Conservation (phyloP, 2,888 invertebrate species). For the Protonemura montana region DNA sequence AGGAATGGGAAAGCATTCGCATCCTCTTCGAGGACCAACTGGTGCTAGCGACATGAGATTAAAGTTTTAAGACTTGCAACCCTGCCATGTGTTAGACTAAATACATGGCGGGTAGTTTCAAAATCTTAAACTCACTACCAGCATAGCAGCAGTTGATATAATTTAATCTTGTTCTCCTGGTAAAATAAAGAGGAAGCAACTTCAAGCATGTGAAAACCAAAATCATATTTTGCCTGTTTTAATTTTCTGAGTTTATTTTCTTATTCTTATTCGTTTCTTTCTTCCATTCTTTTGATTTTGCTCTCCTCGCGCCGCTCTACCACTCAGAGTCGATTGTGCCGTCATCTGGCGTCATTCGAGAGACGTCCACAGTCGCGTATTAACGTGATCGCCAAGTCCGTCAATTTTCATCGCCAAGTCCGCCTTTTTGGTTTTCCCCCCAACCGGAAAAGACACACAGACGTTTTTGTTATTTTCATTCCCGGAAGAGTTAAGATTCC, state of each 20-base stretch:
- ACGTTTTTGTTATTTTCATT: slow-evolving; percentile 24
- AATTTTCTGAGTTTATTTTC: neutral
- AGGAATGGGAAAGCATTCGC: too few species aligned
- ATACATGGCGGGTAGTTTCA: too few species aligned
- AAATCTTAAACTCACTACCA: too few species aligned
- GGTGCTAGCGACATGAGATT: too few species aligned
- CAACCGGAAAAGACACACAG: slow-evolving; percentile 10
- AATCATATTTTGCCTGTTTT: neutral
- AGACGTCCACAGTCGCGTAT: slow-evolving; percentile 46
- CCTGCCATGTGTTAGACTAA: too few species aligned
- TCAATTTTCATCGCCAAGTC: neutral
- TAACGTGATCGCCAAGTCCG: slow-evolving; percentile 26
- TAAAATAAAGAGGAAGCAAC: too few species aligned
- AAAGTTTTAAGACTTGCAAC: too few species aligned
- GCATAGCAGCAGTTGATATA: too few species aligned
- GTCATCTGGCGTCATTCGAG: slow-evolving; percentile 48
- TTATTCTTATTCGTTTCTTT: slow-evolving; percentile 47
- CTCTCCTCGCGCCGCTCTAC: slow-evolving; percentile 41
- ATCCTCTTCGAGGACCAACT: too few species aligned
- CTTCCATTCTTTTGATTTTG: slow-evolving; percentile 46
- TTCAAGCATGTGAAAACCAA: neutral
- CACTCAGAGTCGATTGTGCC: slow-evolving; percentile 46
- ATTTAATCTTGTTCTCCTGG: too few species aligned
- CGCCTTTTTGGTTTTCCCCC: neutral
- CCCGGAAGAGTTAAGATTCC: slow-evolving; percentile 30